phyloP scores from a whole-genome alignment of 2,113 vertebrate genomes.

The Python bivittatus region DNA sequence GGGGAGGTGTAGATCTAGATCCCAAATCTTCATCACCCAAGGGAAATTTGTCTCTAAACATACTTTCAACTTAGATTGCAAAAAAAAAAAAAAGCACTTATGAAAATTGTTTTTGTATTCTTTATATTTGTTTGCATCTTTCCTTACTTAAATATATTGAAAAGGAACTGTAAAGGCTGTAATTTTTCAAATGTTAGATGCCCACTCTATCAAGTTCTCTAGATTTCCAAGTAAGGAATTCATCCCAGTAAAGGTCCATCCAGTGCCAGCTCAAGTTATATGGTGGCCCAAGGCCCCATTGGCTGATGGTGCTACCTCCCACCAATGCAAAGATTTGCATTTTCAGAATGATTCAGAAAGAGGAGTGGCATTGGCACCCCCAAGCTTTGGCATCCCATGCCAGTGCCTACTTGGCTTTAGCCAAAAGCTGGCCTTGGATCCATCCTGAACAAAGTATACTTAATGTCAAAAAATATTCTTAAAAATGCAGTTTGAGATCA shows the following conservation, averaged over 20 bases:
- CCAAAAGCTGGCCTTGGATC: no score
- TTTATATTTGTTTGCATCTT: background rate
- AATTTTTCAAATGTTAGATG: background rate
- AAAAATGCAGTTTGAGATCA: slow-evolving; percentile 12
- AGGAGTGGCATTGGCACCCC: no score
- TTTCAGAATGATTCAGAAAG: no score
- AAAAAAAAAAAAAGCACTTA: slow-evolving; percentile 23
- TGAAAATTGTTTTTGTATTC: background rate
- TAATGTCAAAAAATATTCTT: slow-evolving; percentile 15
- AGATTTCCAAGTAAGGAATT: background rate
- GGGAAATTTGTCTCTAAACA: background rate
- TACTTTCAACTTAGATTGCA: background rate
- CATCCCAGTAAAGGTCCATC: no score
- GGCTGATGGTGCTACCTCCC: no score
- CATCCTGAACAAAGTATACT: slow-evolving; percentile 11
- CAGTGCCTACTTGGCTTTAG: no score
- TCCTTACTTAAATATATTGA: background rate
- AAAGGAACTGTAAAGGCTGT: background rate
- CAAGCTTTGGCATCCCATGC: no score
- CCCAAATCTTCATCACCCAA: background rate
- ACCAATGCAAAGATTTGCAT: no score
- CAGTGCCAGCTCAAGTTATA: no score
- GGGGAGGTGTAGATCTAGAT: background rate
- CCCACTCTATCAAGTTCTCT: background rate
- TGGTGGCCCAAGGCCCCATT: no score